These are phyloP conservation scores for Peromyscus maniculatus DNA, from an alignment of 2,113 vertebrate genomes.

Conservation along the genomic window DNA sequence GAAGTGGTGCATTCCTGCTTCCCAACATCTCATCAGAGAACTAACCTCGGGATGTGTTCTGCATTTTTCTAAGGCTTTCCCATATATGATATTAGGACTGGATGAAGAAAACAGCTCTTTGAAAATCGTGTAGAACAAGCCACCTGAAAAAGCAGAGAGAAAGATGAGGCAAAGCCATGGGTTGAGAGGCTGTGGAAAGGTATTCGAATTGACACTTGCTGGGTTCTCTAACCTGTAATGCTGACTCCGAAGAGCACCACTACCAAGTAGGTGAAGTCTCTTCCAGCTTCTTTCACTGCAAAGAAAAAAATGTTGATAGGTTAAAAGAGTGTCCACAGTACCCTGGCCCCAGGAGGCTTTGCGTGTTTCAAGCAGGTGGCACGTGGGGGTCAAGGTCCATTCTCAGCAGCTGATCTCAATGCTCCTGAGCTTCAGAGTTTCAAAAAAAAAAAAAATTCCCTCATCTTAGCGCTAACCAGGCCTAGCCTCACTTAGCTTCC, in stretches of 20 bases:
- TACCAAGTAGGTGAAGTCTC: conserved; percentile 94
- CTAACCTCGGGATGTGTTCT: conserved; percentile 94
- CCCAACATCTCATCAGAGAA: conserved; percentile 7
- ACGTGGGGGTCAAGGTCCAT: fast-evolving
- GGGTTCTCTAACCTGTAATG: conserved; percentile 92
- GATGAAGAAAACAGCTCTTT: conserved; percentile 96
- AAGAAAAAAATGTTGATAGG: conserved; percentile 77
- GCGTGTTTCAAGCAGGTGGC: not conserved
- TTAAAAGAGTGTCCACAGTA: fast-evolving
- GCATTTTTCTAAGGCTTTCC: conserved; percentile 94
- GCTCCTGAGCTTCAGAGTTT: too few relatives aligned
- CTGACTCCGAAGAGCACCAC: conserved; percentile 94
- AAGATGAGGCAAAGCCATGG: conserved; percentile 60
- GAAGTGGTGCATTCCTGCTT: not conserved
- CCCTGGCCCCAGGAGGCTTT: not conserved
- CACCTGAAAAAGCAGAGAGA: conserved; percentile 89
- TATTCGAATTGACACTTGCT: conserved; percentile 50
- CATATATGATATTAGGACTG: conserved; percentile 96
- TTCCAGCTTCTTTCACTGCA: conserved; percentile 95
- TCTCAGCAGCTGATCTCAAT: not conserved
- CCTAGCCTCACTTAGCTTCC: not conserved
- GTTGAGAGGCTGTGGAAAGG: not conserved
- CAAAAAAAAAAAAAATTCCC: not conserved
- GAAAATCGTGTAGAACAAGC: conserved; percentile 95
- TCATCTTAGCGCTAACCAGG: not conserved